Base-by-base conservation (phyloP, 2,888 invertebrate species). In the Epistrophe eligans region DNA sequence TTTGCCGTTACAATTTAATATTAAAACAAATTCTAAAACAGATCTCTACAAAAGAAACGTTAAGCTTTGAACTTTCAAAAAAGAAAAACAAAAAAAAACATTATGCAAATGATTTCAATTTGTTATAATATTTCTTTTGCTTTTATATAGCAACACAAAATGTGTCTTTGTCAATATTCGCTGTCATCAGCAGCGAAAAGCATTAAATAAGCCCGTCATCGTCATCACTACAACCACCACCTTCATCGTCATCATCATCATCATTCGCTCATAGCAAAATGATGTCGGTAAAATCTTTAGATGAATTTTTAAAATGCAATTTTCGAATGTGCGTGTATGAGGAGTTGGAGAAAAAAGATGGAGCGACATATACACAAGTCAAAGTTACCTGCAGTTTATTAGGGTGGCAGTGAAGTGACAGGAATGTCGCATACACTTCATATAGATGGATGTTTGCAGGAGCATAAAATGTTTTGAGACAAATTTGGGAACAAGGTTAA, bases 291-390 rank as follows among this genome's bases (percentile, higher is more conserved):
- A 52, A 50, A 9, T 67, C 50, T 35, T 67, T 52, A 64, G 57
- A 76, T 81, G 52, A 62, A 81, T 74, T 76, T 81, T 81, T 74
- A 81, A 81, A 81, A 81, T 70, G 67, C 62, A 81, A 62, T 81
- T 80, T 80, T 35, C 52, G 40, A 28, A 9, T 67, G 43, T 74
- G 73, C 72, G 72, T 72, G 32, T 45, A 45, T 3, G 24, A 1
- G 13, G 10, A 60, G 15, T 7, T 35, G 15, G 35, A 32, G 19
- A 7, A 8, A 28, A 24, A 40, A 60, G 17, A 40, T 15, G 24
- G n/a, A 43, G 15, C 24, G 19, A 38, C 17, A 58, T 2, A 8
- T 9, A 57, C 43, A 45, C 50, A 67, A 67, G 67, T 67, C 67
- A 67, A 50, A 50, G 35, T 67, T 67, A 67, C 35, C 50, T 50